Base-by-base conservation (phyloP, 2,113 vertebrate species). In the Oryzias curvinotus region DNA sequence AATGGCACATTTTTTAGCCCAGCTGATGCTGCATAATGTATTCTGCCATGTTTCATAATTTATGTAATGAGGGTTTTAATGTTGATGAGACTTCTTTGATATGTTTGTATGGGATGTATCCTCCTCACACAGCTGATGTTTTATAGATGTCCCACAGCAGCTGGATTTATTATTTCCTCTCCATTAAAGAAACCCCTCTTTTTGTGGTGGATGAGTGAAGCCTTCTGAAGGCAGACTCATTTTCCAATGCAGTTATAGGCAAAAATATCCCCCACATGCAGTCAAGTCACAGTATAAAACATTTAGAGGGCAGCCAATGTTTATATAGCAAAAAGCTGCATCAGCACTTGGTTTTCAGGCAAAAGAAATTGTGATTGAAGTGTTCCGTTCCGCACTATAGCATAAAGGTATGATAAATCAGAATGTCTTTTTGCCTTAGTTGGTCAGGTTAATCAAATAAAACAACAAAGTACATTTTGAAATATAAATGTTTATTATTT, bases 131-230 rank as follows among this genome's bases (percentile, higher is more conserved):
- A 67, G 62, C 57, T 69, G 28, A 77, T 84, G 75, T 81, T 84
- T 86, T 79, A 85, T 84, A 67, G 10, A 81, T 82, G 62, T 52
- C 51, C 48, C 71, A 59, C 50, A 66, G 62, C 68, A 84, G 66
- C 71, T 80, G 68, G 43, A 36, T 51, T 60, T 56, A 30, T 82
- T 41, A 77, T 62, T 67, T 61, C 44, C 46, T 50, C 49, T 14
- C 48, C 13, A 4, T 17, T 56, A 25, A 57, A 74, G 56, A 52
- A 36, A 36, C 8, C 36, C 23, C 49, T 49, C 64, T 43, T 23
- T 26, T 19, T 57, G 19, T 57, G 14, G 26, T 17, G 10, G 6
- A n/a, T n/a, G n/a, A 7, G 50, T 62, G 28, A 30, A 25, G 44
- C n/a, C 19, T 14, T 13, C 26, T 53, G 49, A 53, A 53, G 28